Conservation (phyloP, 2,797 vertebrate species). For the Ptychobarbus kaznakovi region DNA sequence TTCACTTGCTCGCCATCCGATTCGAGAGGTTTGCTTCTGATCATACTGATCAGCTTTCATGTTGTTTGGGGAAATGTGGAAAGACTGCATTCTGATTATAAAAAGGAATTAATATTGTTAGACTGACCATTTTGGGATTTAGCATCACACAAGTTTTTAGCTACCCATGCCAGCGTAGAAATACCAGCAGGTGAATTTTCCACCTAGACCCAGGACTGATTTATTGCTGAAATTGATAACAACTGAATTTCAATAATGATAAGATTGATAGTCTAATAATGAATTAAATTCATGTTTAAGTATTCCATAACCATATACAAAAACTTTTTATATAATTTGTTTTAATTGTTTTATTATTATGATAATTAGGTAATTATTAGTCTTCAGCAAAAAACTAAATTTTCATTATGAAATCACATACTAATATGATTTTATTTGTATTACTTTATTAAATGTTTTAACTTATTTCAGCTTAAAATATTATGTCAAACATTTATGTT, state of each 20-base stretch:
- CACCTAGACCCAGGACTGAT: neutral
- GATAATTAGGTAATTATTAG: neutral
- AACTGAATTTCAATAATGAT: neutral
- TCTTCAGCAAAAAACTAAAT: neutral
- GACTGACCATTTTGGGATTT: neutral
- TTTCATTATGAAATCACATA: neutral
- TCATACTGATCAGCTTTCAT: neutral
- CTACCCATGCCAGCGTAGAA: neutral
- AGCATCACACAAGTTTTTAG: neutral
- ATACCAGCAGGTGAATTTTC: neutral
- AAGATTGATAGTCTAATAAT: neutral
- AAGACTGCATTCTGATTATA: neutral
- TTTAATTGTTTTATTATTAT: neutral
- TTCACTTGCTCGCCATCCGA: neutral
- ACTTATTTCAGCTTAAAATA: neutral
- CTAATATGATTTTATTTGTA: neutral
- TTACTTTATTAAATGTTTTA: neutral
- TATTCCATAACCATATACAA: neutral
- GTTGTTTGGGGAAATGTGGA: neutral
- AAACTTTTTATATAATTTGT: neutral
- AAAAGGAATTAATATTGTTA: conserved; percentile 18
- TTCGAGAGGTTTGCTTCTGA: conserved; percentile 12
- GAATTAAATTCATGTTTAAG: neutral
- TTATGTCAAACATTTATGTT: neutral
- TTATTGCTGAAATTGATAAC: neutral